phyloP scores from a whole-genome alignment of 2,888 invertebrate species.

The Agrotis puta region DNA sequence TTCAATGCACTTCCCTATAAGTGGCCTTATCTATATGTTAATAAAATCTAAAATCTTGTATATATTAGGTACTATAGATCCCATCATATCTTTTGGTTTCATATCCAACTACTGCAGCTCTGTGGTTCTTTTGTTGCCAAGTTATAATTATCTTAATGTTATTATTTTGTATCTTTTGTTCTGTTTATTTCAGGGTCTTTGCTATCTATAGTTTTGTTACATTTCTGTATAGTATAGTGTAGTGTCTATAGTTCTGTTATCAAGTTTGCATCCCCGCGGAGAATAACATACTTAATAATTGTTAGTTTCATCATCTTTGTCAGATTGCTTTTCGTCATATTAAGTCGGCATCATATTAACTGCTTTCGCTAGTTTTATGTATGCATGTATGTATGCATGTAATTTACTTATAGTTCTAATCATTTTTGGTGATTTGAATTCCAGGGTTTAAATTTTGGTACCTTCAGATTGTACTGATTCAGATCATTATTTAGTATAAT shows the following conservation, averaged over 20 bases:
- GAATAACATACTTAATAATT: slow-evolving; percentile 14
- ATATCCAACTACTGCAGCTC: neutral
- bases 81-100: neutral
- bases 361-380: too few species aligned
- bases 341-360: too few species aligned
- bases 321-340: neutral
- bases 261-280: slow-evolving; percentile 23
- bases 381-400: too few species aligned
- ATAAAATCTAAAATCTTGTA: slow-evolving; percentile 15
- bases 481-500: too few species aligned
- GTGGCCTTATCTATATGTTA: slow-evolving; percentile 26
- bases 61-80: neutral
- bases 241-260: too few species aligned
- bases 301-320: slow-evolving; percentile 42
- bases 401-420: too few species aligned
- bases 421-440: too few species aligned
- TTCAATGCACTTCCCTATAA: slow-evolving; percentile 5
- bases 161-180: neutral
- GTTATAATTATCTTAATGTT: neutral
- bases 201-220: slow-evolving; percentile 25
- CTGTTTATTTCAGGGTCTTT: slow-evolving; percentile 20
- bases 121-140: slow-evolving; percentile 23
- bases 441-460: too few species aligned
- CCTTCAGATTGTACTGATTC: too few species aligned
- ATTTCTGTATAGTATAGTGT: too few species aligned